These are phyloP conservation scores for Zaprionus ghesquierei DNA, from an alignment of 1,140 invertebrate species.

Conservation along the genomic window DNA sequence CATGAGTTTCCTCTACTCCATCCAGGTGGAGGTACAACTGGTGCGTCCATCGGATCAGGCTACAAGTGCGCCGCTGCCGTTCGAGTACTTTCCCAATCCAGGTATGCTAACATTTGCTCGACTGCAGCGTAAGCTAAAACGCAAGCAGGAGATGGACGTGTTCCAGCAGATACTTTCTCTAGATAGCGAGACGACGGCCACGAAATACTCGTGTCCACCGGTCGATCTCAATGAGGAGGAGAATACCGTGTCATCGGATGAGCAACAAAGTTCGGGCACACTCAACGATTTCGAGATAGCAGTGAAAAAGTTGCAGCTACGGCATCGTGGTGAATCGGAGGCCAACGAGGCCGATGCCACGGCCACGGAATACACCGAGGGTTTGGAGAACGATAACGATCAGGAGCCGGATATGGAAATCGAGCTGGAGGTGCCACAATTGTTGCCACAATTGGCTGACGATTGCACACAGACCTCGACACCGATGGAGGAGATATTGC, in stretches of 20 bases:
- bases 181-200: constrained; percentile 77
- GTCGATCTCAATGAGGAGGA: constrained; percentile 64
- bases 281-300: constrained; percentile 73
- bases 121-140: constrained; percentile 86
- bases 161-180: constrained; percentile 80
- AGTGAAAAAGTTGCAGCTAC: constrained; percentile 49
- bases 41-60: constrained; percentile 91
- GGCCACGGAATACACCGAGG: constrained; percentile 61
- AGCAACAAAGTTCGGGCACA: constrained; percentile 75
- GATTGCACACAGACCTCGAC: constrained; percentile 76
- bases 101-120: constrained; percentile 91
- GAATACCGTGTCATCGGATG: constrained; percentile 72
- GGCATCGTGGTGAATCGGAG: constrained; percentile 51
- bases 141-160: constrained; percentile 87
- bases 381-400: constrained; percentile 61
- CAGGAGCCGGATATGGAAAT: constrained; percentile 64
- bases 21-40: constrained; percentile 90
- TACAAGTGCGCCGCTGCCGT: constrained; percentile 90
- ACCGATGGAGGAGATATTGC: constrained; percentile 74
- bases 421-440: constrained; percentile 70
- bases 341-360: constrained; percentile 57
- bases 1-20: too few species aligned
- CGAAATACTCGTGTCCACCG: constrained; percentile 74
- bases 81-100: constrained; percentile 88
- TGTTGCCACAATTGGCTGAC: constrained; percentile 61